phyloP scores from a whole-genome alignment of 2,888 invertebrate species.

The Globia sparganii region DNA sequence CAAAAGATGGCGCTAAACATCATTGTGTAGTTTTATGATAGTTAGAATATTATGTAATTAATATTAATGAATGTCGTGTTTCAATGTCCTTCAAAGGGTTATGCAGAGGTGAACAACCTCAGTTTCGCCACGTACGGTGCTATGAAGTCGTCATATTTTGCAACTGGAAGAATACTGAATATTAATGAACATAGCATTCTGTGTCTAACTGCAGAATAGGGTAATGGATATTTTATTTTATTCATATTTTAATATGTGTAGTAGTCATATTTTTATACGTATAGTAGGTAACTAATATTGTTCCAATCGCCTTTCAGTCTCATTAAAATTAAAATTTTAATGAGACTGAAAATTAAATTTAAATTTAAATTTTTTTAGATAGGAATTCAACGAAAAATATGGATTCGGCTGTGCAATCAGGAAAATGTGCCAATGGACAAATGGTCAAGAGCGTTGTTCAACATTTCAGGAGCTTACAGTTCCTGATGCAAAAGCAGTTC shows the following conservation, averaged over 20 bases:
- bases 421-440: background rate
- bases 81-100: slow-evolving; percentile 33
- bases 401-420: background rate
- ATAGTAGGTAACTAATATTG: slow-evolving; percentile 6
- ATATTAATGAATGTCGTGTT: slow-evolving; percentile 7
- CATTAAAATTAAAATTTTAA: too few species aligned
- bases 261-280: background rate
- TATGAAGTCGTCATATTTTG: background rate
- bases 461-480: background rate
- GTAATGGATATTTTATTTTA: slow-evolving; percentile 3
- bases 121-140: background rate
- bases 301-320: slow-evolving; percentile 12
- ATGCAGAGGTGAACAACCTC: slow-evolving; percentile 31
- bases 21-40: slow-evolving; percentile 14
- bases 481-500: background rate
- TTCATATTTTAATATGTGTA: background rate
- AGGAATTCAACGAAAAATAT: background rate
- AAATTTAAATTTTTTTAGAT: too few species aligned
- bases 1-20: slow-evolving; percentile 60
- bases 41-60: slow-evolving; percentile 28
- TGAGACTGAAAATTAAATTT: too few species aligned
- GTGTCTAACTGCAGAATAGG: background rate
- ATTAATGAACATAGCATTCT: background rate
- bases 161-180: slow-evolving; percentile 4
- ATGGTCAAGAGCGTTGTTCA: background rate